Evolutionary conservation across 1,140 invertebrate genomes (phyloP).

Genomic region (Amyelois transitella): DNA sequence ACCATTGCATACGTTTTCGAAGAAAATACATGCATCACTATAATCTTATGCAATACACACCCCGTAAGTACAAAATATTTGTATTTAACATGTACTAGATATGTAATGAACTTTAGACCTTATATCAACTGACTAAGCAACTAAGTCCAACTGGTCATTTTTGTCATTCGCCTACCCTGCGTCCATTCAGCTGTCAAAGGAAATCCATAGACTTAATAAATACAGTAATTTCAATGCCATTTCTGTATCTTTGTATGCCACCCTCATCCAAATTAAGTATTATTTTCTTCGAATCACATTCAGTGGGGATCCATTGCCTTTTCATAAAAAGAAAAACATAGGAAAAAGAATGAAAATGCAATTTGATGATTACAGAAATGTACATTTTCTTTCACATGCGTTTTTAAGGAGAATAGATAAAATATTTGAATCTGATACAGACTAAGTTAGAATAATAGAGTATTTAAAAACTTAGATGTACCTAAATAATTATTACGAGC

Average conservation of each 20-base stretch:
- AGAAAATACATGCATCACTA: no score
- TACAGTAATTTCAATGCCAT: neutral
- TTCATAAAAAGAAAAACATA: slow-evolving; percentile 27
- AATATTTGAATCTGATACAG: no score
- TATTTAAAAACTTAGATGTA: no score
- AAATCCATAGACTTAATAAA: neutral
- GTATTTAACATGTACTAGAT: no score
- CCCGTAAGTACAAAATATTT: no score
- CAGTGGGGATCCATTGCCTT: slow-evolving; percentile 32
- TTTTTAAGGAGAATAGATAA: neutral
- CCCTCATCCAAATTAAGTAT: slow-evolving; percentile 34
- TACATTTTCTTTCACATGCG: neutral
- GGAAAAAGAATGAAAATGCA: slow-evolving; percentile 38
- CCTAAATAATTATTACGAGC: no score
- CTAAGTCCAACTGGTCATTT: neutral
- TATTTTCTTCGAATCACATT: slow-evolving; percentile 37
- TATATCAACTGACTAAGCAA: neutral
- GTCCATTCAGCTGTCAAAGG: neutral
- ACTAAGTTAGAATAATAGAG: no score
- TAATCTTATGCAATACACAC: no score
- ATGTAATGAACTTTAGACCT: no score
- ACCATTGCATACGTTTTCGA: no score
- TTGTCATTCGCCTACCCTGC: neutral
- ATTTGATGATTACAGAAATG: slow-evolving; percentile 40
- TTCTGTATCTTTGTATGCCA: neutral